Evolutionary conservation across 1,140 invertebrate species (phyloP).

Genomic region (Drosophila sp.): DNA sequence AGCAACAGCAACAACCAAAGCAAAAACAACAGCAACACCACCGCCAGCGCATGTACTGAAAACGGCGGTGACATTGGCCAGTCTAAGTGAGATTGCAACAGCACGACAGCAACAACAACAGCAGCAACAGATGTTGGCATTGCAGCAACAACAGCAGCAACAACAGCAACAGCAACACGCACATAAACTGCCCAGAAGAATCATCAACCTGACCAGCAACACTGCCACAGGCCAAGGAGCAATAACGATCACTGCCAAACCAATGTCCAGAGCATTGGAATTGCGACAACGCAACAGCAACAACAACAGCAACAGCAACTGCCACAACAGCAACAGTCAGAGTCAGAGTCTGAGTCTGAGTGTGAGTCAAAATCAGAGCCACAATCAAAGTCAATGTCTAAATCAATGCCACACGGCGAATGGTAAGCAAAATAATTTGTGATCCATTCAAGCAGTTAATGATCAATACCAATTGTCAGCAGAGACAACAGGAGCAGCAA

Average conservation of each 20-base stretch:
- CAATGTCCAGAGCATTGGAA: slow-evolving; percentile 29
- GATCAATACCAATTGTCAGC: slow-evolving; percentile 42
- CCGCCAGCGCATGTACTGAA: slow-evolving; percentile 78
- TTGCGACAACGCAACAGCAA: slow-evolving; percentile 28
- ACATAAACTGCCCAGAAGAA: slow-evolving; percentile 65
- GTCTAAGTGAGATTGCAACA: slow-evolving; percentile 75
- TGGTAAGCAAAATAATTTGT: slow-evolving; percentile 72
- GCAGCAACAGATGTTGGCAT: slow-evolving; percentile 59
- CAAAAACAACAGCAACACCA: slow-evolving; percentile 50
- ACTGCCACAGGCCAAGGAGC: slow-evolving; percentile 46
- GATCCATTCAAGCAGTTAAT: slow-evolving; percentile 55
- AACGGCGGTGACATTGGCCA: slow-evolving; percentile 80
- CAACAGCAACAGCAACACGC: slow-evolving; percentile 61
- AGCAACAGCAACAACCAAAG: slow-evolving; percentile 24
- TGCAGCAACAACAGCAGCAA: slow-evolving; percentile 58
- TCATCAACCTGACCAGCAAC: slow-evolving; percentile 68
- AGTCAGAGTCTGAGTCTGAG: slow-evolving; percentile 12
- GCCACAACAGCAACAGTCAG: slow-evolving; percentile 29
- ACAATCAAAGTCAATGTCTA: slow-evolving; percentile 26
- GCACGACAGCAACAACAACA: slow-evolving; percentile 69
- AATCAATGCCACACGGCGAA: slow-evolving; percentile 51
- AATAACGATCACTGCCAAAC: slow-evolving; percentile 48
- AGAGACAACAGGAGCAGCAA: slow-evolving; percentile 38
- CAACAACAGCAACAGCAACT: slow-evolving; percentile 38
- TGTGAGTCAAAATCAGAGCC: not conserved